Conservation (phyloP, 2,113 vertebrate species). For the Paraplagusia blochii region DNA sequence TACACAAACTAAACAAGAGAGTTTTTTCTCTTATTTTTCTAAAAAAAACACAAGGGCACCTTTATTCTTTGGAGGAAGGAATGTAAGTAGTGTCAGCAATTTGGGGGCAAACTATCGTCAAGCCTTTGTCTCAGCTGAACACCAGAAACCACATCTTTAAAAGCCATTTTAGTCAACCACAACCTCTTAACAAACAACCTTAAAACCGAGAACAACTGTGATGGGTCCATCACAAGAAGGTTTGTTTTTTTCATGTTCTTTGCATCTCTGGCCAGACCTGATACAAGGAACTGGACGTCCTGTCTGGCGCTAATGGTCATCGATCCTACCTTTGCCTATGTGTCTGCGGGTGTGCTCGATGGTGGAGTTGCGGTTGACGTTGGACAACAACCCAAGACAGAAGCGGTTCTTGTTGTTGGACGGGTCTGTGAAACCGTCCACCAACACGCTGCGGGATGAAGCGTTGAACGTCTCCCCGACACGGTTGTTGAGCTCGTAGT, state of each 20-base stretch:
- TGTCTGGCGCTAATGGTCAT: constrained; percentile 1
- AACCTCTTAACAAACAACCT: constrained; percentile 9
- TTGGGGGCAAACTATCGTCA: constrained; percentile 7
- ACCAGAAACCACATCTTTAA: constrained; percentile 26
- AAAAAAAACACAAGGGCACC: constrained; percentile 16
- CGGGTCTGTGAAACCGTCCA: constrained; percentile 97
- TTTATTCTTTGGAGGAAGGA: constrained; percentile 19
- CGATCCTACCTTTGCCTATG: constrained; percentile 91
- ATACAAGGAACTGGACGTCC: too few relatives aligned
- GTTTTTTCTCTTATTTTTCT: constrained; percentile 18
- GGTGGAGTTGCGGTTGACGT: constrained; percentile 97
- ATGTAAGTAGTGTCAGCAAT: constrained; percentile 11
- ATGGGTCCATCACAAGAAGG: constrained; percentile 17
- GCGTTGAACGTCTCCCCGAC: constrained; percentile 97
- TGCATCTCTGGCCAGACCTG: too few relatives aligned
- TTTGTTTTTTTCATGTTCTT: neutral
- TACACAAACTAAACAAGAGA: neutral
- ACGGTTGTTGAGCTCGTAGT: constrained; percentile 96
- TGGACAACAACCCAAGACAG: constrained; percentile 95
- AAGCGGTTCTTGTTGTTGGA: constrained; percentile 97
- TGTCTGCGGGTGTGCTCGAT: constrained; percentile 96
- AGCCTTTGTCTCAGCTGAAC: constrained; percentile 16
- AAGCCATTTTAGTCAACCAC: constrained; percentile 31
- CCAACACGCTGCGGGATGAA: constrained; percentile 88
- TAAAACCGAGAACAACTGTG: constrained; percentile 10